phyloP scores from a whole-genome alignment of 2,888 invertebrate species.

The Abrostola tripartita region DNA sequence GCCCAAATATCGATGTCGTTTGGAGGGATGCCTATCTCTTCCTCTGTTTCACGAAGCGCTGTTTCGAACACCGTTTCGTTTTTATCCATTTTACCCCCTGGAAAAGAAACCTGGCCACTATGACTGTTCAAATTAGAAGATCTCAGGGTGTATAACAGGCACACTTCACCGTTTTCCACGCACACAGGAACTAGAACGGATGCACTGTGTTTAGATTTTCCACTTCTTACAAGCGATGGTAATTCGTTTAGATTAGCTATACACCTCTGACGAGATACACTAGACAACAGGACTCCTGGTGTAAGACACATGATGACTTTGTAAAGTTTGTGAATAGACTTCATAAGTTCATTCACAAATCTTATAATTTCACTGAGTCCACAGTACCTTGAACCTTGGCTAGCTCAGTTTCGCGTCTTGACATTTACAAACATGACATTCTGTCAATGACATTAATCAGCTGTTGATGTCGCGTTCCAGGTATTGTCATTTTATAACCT shows the following conservation, averaged over 20 bases:
- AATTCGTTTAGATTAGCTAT: constrained; percentile 87
- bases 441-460: neutral
- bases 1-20: constrained; percentile 91
- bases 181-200: constrained; percentile 96
- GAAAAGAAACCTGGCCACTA: constrained; percentile 95
- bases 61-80: constrained; percentile 90
- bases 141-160: constrained; percentile 94
- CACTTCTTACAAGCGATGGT: constrained; percentile 81
- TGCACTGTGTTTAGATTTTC: constrained; percentile 85
- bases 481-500: too few species aligned
- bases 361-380: constrained; percentile 25
- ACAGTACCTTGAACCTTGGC: constrained; percentile 29
- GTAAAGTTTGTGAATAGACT: constrained; percentile 39
- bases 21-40: constrained; percentile 93
- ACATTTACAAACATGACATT: neutral
- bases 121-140: constrained; percentile 92
- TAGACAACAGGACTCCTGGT: constrained; percentile 82
- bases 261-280: constrained; percentile 88
- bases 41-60: constrained; percentile 95
- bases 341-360: constrained; percentile 29
- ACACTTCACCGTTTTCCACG: constrained; percentile 90
- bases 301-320: constrained; percentile 68
- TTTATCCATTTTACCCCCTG: constrained; percentile 93
- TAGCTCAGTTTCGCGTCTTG: constrained; percentile 7
- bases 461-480: constrained; percentile 3